Conservation (phyloP, 2,797 vertebrate species). For the Arrhamphus sclerolepis region DNA sequence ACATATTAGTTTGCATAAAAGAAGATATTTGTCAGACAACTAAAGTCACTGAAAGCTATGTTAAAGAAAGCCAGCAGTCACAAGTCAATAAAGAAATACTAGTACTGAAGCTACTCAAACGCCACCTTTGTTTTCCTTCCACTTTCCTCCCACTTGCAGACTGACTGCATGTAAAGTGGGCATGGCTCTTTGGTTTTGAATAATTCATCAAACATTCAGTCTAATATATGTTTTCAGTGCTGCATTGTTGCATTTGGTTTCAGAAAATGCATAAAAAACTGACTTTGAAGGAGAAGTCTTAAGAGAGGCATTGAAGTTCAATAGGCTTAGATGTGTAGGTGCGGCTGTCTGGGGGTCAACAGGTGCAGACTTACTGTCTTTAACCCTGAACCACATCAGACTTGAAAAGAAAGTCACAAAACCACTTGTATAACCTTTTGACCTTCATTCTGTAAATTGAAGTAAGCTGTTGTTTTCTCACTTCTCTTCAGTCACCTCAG, state of each 20-base stretch:
- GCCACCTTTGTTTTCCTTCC: constrained; percentile 7
- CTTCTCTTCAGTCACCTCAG: constrained; percentile 9
- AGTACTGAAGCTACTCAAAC: constrained; percentile 6
- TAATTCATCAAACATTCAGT: constrained; percentile 16
- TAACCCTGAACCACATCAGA: constrained; percentile 29
- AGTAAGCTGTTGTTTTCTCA: constrained; percentile 29
- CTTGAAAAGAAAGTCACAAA: constrained; percentile 26
- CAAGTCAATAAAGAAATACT: constrained; percentile 8
- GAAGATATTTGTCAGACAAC: neutral
- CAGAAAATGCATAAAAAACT: constrained; percentile 2
- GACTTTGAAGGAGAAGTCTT: constrained; percentile 33
- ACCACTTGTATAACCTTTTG: constrained; percentile 23
- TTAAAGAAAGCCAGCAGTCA: constrained; percentile 12
- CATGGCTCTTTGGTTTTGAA: constrained; percentile 37
- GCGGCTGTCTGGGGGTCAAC: constrained; percentile 37
- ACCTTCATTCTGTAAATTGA: constrained; percentile 13
- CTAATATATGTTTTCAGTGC: constrained; percentile 3
- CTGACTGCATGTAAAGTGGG: constrained; percentile 20
- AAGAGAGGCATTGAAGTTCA: constrained; percentile 30
- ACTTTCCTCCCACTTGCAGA: constrained; percentile 18
- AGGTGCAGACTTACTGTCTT: constrained; percentile 32
- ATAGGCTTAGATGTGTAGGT: constrained; percentile 34
- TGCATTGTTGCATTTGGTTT: constrained; percentile 5
- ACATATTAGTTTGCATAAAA: neutral
- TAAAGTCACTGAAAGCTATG: constrained; percentile 1